phyloP scores from a whole-genome alignment of 2,888 invertebrate species.

The Cephus pulcher region DNA sequence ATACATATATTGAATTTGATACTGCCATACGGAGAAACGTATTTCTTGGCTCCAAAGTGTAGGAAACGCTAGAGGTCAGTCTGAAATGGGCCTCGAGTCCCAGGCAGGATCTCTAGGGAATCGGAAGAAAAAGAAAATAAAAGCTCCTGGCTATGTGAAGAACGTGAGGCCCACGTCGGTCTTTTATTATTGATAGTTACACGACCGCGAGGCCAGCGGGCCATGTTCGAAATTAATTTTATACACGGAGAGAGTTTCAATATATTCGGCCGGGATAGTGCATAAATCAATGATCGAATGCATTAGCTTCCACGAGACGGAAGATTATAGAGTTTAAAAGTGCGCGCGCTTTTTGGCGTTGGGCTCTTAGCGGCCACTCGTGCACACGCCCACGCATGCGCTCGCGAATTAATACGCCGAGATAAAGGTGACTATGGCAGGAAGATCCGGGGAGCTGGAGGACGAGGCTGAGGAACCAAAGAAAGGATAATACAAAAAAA shows the following conservation, averaged over 20 bases:
- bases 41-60: background rate
- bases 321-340: slow-evolving; percentile 47
- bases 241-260: slow-evolving; percentile 54
- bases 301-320: slow-evolving; percentile 49
- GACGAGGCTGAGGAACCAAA: background rate
- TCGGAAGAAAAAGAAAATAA: slow-evolving; percentile 13
- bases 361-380: background rate
- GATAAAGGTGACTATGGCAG: slow-evolving; percentile 13
- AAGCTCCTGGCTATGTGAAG: slow-evolving; percentile 1
- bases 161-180: slow-evolving; percentile 22
- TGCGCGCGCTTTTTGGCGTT: slow-evolving; percentile 22
- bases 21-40: too few species aligned
- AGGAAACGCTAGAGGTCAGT: background rate
- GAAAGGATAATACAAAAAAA: slow-evolving; percentile 2
- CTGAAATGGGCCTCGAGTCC: background rate
- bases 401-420: slow-evolving; percentile 21
- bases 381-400: slow-evolving; percentile 17
- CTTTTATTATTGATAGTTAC: slow-evolving; percentile 63
- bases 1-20: too few species aligned
- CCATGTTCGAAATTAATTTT: slow-evolving; percentile 63
- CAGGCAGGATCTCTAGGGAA: slow-evolving; percentile 15
- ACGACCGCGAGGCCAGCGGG: slow-evolving; percentile 56
- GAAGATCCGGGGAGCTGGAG: background rate
- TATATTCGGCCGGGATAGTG: slow-evolving; percentile 55
- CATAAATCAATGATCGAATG: slow-evolving; percentile 64